Base-by-base conservation (phyloP, 1,140 invertebrate species). In the Drosophila malerkotliana region DNA sequence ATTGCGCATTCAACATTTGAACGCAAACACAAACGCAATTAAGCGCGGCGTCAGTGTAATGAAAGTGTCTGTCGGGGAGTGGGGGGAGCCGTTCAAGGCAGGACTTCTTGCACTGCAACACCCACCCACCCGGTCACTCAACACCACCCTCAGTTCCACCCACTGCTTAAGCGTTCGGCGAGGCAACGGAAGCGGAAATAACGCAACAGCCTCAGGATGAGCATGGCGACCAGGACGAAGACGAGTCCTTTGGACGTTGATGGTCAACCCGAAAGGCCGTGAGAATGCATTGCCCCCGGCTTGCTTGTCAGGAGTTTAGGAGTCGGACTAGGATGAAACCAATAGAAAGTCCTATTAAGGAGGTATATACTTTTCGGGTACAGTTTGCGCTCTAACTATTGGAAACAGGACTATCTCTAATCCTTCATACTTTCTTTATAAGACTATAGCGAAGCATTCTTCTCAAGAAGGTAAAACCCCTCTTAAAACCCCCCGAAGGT, bases 1-100 rank as follows among this genome's bases (percentile, higher is more conserved):
- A 85, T 67, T 85, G 77, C 73, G 78, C 73, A 77, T 76, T 77
- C 61, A 77, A 77, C 74, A 75, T 75, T 68, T 77, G 66, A 80
- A 82, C 47, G 66, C 82, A 85, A 82, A 85, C 82, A 87, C 82
- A 85, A 87, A 87, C 79, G 82, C 82, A 87, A 87, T 87, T 87
- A 87, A 87, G 82, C 82, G 77, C 79, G 71, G 78, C 79, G 75
- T 78, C 83, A 82, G 81, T 82, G 72, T 77, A 77, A 77, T 71
- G 74, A 77, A 77, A 77, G 64, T 77, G 72, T 69, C 58, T 62
- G 72, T 15, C 52, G 7, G 14, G 30, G 44, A 55, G 24, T 51
- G 15, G 37, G 41, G 71, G 41, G 47, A 26, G 60, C 18, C 37
- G 49, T 15, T 28, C 34, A 26, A 14, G 15, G 37, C 39, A 14